phyloP scores from a whole-genome alignment of 2,797 vertebrate species.

The Urosaurus nigricauda region DNA sequence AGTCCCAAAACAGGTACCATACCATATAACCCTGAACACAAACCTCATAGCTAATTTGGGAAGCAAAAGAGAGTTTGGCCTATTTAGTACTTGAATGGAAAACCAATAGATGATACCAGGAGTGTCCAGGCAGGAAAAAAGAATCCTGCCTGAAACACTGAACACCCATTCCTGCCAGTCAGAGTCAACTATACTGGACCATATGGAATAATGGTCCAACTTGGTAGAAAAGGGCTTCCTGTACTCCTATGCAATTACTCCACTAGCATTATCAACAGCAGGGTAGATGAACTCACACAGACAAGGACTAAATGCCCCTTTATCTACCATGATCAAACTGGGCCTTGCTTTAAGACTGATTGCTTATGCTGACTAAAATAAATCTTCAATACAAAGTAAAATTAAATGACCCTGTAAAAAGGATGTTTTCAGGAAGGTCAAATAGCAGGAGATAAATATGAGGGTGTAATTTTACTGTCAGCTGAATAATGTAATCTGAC shows the following conservation, averaged over 20 bases:
- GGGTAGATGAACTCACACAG: constrained; percentile 60
- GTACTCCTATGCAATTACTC: constrained; percentile 22
- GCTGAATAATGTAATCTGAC: constrained; percentile 22
- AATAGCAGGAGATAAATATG: constrained; percentile 23
- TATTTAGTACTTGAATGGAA: no score
- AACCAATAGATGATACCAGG: no score
- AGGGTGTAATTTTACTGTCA: constrained; percentile 46
- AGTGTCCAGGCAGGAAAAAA: no score
- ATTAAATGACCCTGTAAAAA: constrained; percentile 59
- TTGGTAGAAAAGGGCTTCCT: no score
- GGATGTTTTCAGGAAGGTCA: constrained; percentile 54
- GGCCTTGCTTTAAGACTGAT: constrained; percentile 51
- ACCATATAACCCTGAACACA: no score
- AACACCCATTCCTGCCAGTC: no score
- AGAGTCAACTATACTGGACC: no score
- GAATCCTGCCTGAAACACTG: no score
- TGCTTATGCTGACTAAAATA: constrained; percentile 62
- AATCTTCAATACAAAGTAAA: constrained; percentile 59
- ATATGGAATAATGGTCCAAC: no score
- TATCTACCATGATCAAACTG: constrained; percentile 31
- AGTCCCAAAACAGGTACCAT: constrained; percentile 6
- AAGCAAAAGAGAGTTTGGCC: no score
- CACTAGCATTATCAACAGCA: constrained; percentile 59
- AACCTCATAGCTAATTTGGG: no score
- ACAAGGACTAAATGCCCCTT: constrained; percentile 59